Base-by-base conservation (phyloP, 2,113 vertebrate species). In the Gopherus flavomarginatus region DNA sequence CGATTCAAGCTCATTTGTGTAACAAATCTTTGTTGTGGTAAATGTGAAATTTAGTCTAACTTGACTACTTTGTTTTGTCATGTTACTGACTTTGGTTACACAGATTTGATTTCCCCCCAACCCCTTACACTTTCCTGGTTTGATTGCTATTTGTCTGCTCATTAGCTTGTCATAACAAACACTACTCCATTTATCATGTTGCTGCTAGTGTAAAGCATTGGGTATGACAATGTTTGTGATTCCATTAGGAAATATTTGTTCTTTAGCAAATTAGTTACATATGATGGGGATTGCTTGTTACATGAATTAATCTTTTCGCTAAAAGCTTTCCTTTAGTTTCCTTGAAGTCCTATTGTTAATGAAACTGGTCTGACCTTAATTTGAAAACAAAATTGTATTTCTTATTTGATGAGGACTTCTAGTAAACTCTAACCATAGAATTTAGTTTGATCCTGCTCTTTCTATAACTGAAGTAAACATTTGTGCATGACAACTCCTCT, bases 391-490 rank as follows among this genome's bases (percentile, higher is more conserved):
- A 89, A 42, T 0, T 12, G 24, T 27, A 8, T 62, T 8, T 35
- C 11, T 83, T 75, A 19, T 50, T n/a, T 57, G n/a, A 38, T 72
- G 27, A 2, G 2, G 3, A 22, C n/a, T 38, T 24, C 26, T 44
- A 0, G 19, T 42, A 0, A 3, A 1, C 12, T 6, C 54, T 69
- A 50, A 56, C 56, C 11, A 0, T 11, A 44, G 8, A 4, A 17
- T 7, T 26, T 31, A 3, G 72, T 3, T 9, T 21, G 10, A 47
- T 1, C 59, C 31, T 53, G 0, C 0, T 4, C n/a, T 5, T 11
- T 17, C 6, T 53, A 24, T 6, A 22, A 82, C 62, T 62, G 35
- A 2, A 27, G 22, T 0, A 44, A 49, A 87, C 56, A 27, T 29
- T 1, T 3, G 0, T 2, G 13, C 7, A 2, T 1, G 3, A 3